Base-by-base conservation (phyloP, 2,113 vertebrate genomes). In the Oplegnathus fasciatus region DNA sequence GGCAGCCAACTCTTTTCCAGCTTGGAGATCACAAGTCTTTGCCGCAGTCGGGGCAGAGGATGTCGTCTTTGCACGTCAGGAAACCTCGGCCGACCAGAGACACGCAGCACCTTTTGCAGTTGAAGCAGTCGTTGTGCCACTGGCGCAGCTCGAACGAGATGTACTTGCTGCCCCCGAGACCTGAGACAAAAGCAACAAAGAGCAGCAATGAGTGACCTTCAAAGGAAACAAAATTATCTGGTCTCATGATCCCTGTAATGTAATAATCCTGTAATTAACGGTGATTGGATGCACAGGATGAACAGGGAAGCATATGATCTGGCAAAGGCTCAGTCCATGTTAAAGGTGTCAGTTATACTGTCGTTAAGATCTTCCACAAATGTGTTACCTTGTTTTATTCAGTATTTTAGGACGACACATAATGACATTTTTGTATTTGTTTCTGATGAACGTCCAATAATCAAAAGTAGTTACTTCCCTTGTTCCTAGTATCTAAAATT, bases 71-170 rank as follows among this genome's bases (percentile, higher is more conserved):
- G 88, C 97, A 96, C 0, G 98, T 98, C 89, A 99, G 97, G 93
- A 99, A 99, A 57, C 98, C 98, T 0, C 97, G 96, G 5, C 98
- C 98, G 46, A 99, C 97, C 91, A 99, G 91, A 0, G 98, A 99
- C 60, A 97, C 92, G 4, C 96, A 96, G 90, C 98, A 99, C 91
- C 95, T 97, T 93, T 97, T 98, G 88, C 98, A 99, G 94, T 97
- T 99, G 91, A 99, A 99, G 90, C 98, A 99, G 90, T 98, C 96
- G 0, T 97, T 98, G 85, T 99, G 98, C 98, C 98, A 99, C 88
- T 99, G 98, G 32, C 98, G 97, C 78, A 99, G 97, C 89, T 99
- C 98, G 2, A 99, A 99, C 8, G 97, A 98, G 94, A 99, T 98
- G 92, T 99, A 99, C 94, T 98, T 99, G 57, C 97, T 98, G 72